phyloP scores from a whole-genome alignment of 2,888 invertebrate genomes.

The Actias luna region DNA sequence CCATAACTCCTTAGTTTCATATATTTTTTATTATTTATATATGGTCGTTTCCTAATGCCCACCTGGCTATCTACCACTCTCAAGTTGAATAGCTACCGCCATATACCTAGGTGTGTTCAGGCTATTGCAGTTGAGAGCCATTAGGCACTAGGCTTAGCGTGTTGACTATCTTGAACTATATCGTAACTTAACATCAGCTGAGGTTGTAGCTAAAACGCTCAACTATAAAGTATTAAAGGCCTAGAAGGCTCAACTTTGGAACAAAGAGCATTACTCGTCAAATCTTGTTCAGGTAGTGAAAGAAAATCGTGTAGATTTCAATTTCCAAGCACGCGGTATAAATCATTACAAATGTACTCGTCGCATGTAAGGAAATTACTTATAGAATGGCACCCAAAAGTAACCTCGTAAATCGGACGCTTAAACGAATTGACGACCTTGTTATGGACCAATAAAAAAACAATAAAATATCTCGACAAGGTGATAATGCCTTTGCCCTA shows the following conservation, averaged over 20 bases:
- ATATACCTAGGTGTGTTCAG: too few species aligned
- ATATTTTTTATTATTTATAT: too few species aligned
- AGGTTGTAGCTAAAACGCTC: too few species aligned
- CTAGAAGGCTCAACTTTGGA: neutral
- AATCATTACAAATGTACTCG: neutral
- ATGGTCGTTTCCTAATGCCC: too few species aligned
- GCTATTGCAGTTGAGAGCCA: too few species aligned
- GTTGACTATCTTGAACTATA: too few species aligned
- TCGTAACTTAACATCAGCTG: too few species aligned
- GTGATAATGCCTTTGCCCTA: neutral
- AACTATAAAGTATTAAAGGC: too few species aligned
- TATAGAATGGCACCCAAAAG: neutral
- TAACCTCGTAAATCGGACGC: neutral
- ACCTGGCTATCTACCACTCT: too few species aligned
- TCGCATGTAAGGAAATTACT: neutral
- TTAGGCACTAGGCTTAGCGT: too few species aligned
- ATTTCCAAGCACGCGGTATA: neutral
- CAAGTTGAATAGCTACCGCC: too few species aligned
- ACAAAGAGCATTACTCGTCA: neutral
- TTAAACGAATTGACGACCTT: conserved; percentile 3
- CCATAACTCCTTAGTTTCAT: too few species aligned
- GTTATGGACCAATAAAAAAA: conserved; percentile 1
- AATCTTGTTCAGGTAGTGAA: neutral
- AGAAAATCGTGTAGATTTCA: neutral
- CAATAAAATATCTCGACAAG: conserved; percentile 9